Base-by-base conservation (phyloP, 2,113 vertebrate species). In the Zeus faber region DNA sequence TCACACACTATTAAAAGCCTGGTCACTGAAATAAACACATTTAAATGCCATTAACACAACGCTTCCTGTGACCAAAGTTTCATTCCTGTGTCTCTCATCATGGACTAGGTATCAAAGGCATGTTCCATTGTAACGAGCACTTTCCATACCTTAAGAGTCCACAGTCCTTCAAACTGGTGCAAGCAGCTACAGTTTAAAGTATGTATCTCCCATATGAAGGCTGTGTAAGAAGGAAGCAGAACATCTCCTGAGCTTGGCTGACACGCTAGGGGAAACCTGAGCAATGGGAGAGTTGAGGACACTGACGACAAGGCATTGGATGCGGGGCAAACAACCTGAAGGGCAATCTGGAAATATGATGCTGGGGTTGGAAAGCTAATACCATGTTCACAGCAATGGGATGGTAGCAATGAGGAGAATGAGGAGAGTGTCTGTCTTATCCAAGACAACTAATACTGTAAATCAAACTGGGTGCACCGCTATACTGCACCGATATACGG, bases 1-100 rank as follows among this genome's bases (percentile, higher is more conserved):
- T 74, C 53, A 2, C 44, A 26, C 56, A 27, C 49, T 71, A 70
- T 78, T 39, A 46, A 66, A 62, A 72, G 58, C 22, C 41, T 21
- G 3, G 29, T 7, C 41, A 21, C 53, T 63, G 61, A 69, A 41
- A 58, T 65, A 63, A 79, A 62, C 58, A 57, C 74, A 70, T 55
- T 21, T 49, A 58, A 25, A 72, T 69, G 55, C 44, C 56, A n/a
- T 52, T 13, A 47, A 31, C 56, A 44, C 52, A 23, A 47, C 20
- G n/a, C n/a, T 10, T 52, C 49, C n/a, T 10, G n/a, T 61, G 27
- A 41, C 53, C 55, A 50, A 44, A n/a, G 41, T 41, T 23, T 44
- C 23, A 16, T 63, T 44, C 3, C 21, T 10, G 10, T 10, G 18
- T 1, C 17, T 21, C 17, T 10, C 17, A 20, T 20, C 7, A 44